A percentile compares a stretch with the other conserved stretches of the same genome.
Evolutionary conservation across 2,113 vertebrate genomes (phyloP).

Genomic region (Chauna torquata): DNA sequence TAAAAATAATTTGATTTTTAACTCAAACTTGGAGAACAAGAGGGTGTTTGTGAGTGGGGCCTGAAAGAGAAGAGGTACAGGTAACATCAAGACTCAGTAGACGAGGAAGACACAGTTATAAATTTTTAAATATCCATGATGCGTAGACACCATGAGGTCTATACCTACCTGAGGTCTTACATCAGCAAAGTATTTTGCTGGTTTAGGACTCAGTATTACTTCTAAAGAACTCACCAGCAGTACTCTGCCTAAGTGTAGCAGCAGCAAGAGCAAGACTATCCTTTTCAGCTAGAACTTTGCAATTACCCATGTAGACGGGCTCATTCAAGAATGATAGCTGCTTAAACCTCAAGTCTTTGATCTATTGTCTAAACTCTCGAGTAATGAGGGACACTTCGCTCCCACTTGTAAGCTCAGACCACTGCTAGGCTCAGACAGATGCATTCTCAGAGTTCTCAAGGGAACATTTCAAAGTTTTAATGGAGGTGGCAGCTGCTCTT

Average conservation of each 20-base stretch:
- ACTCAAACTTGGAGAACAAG: not conserved
- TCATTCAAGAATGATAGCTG: not conserved
- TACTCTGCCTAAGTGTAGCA: not conserved
- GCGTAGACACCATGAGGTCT: not conserved
- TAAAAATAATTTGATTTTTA: not conserved
- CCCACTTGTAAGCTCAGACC: constrained; percentile 48
- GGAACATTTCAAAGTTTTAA: constrained; percentile 61
- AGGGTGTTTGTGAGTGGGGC: not conserved
- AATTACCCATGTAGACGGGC: not conserved
- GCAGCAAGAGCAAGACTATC: not conserved
- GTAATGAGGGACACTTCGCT: constrained; percentile 35
- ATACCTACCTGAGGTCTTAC: not conserved
- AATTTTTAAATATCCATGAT: not conserved
- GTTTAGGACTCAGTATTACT: not conserved
- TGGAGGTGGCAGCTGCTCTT: constrained; percentile 46
- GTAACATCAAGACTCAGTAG: not conserved
- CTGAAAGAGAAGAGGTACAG: not conserved
- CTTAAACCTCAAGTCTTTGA: constrained; percentile 11
- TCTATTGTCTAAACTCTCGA: not conserved
- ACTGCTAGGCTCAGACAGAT: constrained; percentile 21
- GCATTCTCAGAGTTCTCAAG: constrained; percentile 36
- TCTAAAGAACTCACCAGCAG: not conserved
- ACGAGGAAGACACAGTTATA: not conserved
- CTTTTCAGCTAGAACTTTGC: not conserved
- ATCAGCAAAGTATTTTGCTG: not conserved